These are phyloP conservation scores for Choristoneura rosaceana DNA, from an alignment of 2,888 invertebrate genomes.

Conservation along the genomic window DNA sequence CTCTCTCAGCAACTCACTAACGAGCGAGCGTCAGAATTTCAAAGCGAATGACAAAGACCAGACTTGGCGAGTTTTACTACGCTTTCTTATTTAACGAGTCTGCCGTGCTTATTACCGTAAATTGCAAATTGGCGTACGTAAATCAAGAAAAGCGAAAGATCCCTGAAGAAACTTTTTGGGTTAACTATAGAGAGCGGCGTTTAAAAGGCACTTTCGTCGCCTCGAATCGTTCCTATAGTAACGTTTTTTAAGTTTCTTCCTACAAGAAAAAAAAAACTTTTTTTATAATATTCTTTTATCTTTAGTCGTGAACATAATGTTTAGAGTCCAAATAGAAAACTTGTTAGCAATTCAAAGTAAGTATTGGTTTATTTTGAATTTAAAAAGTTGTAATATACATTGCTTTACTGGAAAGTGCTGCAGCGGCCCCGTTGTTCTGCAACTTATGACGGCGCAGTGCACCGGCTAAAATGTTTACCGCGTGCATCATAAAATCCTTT, in stretches of 20 bases:
- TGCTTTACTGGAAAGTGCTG: slow-evolving; percentile 13
- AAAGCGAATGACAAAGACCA: slow-evolving; percentile 39
- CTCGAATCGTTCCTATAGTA: not conserved
- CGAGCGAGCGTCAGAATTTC: slow-evolving; percentile 42
- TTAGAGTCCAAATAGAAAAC: too few species aligned
- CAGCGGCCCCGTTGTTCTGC: slow-evolving; percentile 32
- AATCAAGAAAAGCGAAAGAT: slow-evolving; percentile 29
- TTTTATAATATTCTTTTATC: too few species aligned
- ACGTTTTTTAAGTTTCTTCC: not conserved
- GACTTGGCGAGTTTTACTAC: slow-evolving; percentile 37
- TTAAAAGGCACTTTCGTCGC: not conserved
- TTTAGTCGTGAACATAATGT: too few species aligned
- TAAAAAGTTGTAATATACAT: slow-evolving; percentile 7
- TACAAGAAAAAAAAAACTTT: not conserved
- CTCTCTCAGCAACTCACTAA: slow-evolving; percentile 38
- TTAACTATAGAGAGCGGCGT: slow-evolving; percentile 2
- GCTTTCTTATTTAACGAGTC: slow-evolving; percentile 39
- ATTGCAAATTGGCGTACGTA: slow-evolving; percentile 37
- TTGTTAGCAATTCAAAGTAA: not conserved
- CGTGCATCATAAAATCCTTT: slow-evolving; percentile 36
- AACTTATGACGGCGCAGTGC: slow-evolving; percentile 39
- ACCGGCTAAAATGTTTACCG: slow-evolving; percentile 40
- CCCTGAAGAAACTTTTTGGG: not conserved
- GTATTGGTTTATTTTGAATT: not conserved
- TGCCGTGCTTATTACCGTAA: slow-evolving; percentile 36